A percentile compares a stretch with the other conserved stretches of the same genome.
Evolutionary conservation across 2,113 vertebrate species (phyloP).

Genomic region (Urocitellus parryii): DNA sequence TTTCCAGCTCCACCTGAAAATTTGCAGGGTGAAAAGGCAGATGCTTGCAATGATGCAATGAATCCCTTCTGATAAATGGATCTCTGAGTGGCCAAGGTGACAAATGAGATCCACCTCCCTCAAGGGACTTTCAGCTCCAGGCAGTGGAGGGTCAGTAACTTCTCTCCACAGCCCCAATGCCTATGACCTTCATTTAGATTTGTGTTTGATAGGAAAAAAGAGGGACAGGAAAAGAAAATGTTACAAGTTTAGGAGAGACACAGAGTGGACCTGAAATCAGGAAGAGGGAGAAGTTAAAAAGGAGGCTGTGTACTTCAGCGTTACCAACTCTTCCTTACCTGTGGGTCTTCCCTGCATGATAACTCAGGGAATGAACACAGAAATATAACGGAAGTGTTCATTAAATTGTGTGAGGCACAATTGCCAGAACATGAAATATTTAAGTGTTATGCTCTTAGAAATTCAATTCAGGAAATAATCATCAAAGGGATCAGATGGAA

Average conservation of each 20-base stretch:
- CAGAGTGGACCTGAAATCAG: neutral
- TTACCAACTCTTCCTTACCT: neutral
- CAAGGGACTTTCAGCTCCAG: neutral
- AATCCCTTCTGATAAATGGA: neutral
- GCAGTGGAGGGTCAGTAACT: neutral
- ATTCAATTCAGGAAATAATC: neutral
- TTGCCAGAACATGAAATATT: neutral
- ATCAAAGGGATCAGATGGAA: neutral
- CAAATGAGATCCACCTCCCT: conserved; percentile 14
- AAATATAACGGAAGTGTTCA: neutral
- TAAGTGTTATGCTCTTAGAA: neutral
- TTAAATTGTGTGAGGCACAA: neutral
- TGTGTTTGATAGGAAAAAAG: neutral
- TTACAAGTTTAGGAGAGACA: neutral
- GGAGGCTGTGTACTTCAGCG: rapidly evolving
- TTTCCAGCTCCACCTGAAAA: conserved; percentile 52
- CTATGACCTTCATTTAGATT: neutral
- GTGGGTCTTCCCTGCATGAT: neutral
- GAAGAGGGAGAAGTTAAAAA: neutral
- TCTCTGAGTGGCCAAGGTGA: neutral
- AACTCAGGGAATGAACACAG: neutral
- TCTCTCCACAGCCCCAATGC: neutral
- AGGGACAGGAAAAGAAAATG: neutral
- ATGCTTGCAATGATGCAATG: neutral
- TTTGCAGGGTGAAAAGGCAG: conserved; percentile 49